phyloP scores from a whole-genome alignment of 2,888 invertebrate genomes.

The Sicus ferrugineus region DNA sequence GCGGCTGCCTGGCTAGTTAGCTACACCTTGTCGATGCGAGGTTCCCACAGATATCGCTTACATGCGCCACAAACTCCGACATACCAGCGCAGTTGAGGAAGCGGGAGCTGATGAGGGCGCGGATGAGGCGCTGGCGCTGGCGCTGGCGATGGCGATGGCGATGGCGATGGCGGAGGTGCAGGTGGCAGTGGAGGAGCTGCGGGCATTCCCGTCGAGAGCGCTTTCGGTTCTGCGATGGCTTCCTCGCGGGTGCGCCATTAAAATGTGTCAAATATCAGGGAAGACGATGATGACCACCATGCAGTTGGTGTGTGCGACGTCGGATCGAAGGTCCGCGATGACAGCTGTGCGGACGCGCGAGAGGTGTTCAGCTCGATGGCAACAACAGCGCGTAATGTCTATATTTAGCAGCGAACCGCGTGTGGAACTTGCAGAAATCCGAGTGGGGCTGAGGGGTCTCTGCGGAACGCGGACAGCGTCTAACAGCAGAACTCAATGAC shows the following conservation, averaged over 20 bases:
- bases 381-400: not conserved
- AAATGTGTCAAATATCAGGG: slow-evolving; percentile 41
- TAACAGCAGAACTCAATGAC: too few relatives aligned
- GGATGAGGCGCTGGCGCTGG: not conserved
- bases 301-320: too few relatives aligned
- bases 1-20: slow-evolving; percentile 17
- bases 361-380: not conserved
- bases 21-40: slow-evolving; percentile 17
- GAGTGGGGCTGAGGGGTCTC: too few relatives aligned
- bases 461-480: too few relatives aligned
- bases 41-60: slow-evolving; percentile 57
- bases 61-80: slow-evolving; percentile 15
- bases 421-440: too few relatives aligned
- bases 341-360: not conserved
- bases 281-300: slow-evolving; percentile 17
- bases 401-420: too few relatives aligned
- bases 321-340: not conserved
- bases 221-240: not conserved
- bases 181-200: not conserved
- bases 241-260: slow-evolving; percentile 37
- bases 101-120: not conserved
- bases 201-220: not conserved
- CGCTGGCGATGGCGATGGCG: slow-evolving; percentile 9
- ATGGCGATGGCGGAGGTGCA: not conserved
- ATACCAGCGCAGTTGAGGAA: not conserved